Percentiles rank a stretch among this genome's conserved stretches.
These are phyloP conservation scores for Tethya wilhelma DNA, from an alignment of 37 sponge, comb jelly and placozoan species.

Conservation along the genomic window DNA sequence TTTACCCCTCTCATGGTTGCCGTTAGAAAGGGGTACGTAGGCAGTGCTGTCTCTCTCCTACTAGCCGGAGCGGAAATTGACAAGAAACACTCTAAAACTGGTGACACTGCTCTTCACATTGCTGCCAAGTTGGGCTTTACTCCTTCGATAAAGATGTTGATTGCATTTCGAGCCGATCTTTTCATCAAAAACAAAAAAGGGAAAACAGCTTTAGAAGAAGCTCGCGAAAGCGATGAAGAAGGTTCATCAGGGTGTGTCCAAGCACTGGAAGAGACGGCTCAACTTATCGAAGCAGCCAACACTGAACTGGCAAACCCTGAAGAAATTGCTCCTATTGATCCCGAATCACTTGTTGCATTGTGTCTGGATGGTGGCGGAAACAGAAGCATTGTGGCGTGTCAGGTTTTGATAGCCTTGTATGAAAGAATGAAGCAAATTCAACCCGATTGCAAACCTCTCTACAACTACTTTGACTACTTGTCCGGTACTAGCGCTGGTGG, in stretches of 20 bases:
- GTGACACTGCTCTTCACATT: slow-evolving; percentile 34
- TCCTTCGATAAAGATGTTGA: slow-evolving; percentile 26
- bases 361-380: slow-evolving; percentile 59
- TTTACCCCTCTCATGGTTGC: slow-evolving; percentile 48
- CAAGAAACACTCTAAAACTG: slow-evolving; percentile 3
- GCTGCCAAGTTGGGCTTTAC: slow-evolving; percentile 31
- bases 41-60: slow-evolving; percentile 25
- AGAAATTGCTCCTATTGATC: not conserved
- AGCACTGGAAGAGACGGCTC: not conserved
- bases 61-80: slow-evolving; percentile 25
- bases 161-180: slow-evolving; percentile 53
- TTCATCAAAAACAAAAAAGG: slow-evolving; percentile 21
- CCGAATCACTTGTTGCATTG: not conserved
- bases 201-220: slow-evolving; percentile 28
- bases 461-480: too few species aligned
- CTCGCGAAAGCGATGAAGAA: not conserved
- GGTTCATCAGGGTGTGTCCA: slow-evolving; percentile 4
- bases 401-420: slow-evolving; percentile 36
- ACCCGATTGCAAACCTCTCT: slow-evolving; percentile 24
- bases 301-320: not conserved
- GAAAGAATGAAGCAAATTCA: slow-evolving; percentile 27
- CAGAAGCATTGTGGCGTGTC: slow-evolving; percentile 30
- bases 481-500: slow-evolving; percentile 77
- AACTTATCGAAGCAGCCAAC: not conserved
- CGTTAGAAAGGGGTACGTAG: not conserved